A percentile compares a stretch with the other conserved stretches of the same genome.
Conservation (phyloP, 2,888 invertebrate genomes). For the Synergus gifuensis region DNA sequence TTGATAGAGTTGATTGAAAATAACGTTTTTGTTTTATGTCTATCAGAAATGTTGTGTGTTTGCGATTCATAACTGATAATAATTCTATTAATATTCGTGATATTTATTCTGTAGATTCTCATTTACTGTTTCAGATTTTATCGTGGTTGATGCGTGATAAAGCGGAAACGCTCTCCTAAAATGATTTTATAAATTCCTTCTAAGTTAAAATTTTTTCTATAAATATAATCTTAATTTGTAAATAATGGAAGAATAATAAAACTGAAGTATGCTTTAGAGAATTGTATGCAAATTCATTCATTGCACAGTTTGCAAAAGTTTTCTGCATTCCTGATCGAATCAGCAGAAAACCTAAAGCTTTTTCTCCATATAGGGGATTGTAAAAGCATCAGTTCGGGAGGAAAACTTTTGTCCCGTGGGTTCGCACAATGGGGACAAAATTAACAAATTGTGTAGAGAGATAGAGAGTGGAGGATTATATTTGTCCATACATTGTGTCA, state of each 20-base stretch:
- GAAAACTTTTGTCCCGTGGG: neutral
- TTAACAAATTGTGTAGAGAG: neutral
- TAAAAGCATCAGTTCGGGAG: neutral
- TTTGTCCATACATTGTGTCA: neutral
- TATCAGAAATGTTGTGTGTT: too few relatives aligned
- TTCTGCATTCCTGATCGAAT: neutral
- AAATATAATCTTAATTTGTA: neutral
- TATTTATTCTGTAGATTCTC: too few relatives aligned
- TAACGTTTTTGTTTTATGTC: too few relatives aligned
- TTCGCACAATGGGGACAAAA: neutral
- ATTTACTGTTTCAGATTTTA: too few relatives aligned
- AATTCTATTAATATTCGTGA: too few relatives aligned
- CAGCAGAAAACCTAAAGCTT: conserved; percentile 10
- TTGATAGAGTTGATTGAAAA: too few relatives aligned
- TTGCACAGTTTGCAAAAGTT: neutral
- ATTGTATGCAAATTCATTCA: neutral
- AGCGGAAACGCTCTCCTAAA: too few relatives aligned
- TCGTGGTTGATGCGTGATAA: too few relatives aligned
- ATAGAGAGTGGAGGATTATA: neutral
- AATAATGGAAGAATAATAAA: neutral
- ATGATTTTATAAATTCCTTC: too few relatives aligned
- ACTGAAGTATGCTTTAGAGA: neutral
- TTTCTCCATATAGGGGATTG: neutral
- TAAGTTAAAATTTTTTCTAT: too few relatives aligned
- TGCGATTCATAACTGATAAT: too few relatives aligned